phyloP scores from a whole-genome alignment of 2,113 vertebrate species.

The Prunella himalayana region DNA sequence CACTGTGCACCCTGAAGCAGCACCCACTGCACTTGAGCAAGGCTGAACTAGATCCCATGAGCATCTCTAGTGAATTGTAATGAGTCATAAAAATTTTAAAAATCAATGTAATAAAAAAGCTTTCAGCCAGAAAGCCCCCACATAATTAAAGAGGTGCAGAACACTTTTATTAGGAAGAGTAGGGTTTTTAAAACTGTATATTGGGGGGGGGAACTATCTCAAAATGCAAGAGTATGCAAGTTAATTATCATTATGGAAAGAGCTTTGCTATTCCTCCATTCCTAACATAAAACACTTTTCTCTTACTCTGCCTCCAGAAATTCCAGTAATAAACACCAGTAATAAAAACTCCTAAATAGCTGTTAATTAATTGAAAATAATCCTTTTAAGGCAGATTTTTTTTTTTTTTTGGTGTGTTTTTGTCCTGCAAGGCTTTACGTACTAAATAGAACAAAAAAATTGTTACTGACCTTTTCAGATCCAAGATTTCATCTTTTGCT shows the following conservation, averaged over 20 bases:
- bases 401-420: background rate
- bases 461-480: background rate
- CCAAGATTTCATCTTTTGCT: background rate
- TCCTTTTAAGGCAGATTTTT: background rate
- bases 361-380: background rate
- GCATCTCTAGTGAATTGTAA: background rate
- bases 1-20: background rate
- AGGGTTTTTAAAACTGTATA: background rate
- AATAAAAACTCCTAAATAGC: background rate
- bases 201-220: rapidly evolving
- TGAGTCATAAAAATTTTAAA: background rate
- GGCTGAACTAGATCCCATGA: background rate
- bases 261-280: background rate
- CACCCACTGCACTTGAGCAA: background rate
- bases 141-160: background rate
- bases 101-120: background rate
- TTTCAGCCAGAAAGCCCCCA: background rate
- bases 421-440: background rate
- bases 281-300: background rate
- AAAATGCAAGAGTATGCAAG: background rate
- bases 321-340: background rate
- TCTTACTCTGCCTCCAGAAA: background rate
- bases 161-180: background rate
- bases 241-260: background rate
- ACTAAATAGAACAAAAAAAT: background rate